These are phyloP conservation scores for Hypothenemus hampei DNA, from an alignment of 1,140 invertebrate species.

Conservation along the genomic window DNA sequence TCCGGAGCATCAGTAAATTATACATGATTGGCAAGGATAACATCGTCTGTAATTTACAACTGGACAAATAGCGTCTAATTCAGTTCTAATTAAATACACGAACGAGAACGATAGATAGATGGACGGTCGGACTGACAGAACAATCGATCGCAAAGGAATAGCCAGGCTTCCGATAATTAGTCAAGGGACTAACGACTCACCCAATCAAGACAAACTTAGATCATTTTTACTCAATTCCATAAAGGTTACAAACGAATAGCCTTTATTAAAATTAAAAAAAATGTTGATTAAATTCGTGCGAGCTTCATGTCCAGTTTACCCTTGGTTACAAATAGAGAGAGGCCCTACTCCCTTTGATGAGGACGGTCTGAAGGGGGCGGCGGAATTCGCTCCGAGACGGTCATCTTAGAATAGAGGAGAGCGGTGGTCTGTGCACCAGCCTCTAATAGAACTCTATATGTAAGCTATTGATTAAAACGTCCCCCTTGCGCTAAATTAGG, in stretches of 20 bases:
- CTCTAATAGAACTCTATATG: conserved; percentile 32
- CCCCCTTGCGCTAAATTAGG: conserved; percentile 31
- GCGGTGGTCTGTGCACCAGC: conserved; percentile 29
- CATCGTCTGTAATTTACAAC: conserved; percentile 36
- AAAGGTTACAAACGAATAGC: background rate
- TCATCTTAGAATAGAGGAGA: conserved; percentile 31
- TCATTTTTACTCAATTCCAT: background rate
- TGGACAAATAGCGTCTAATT: conserved; percentile 41
- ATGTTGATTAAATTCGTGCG: conserved; percentile 26
- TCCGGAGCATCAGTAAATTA: conserved; percentile 32
- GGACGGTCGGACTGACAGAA: conserved; percentile 27
- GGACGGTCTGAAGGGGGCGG: background rate
- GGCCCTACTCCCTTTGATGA: background rate
- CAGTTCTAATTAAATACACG: conserved; percentile 41
- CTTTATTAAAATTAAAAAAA: conserved; percentile 4
- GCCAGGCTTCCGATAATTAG: conserved; percentile 6
- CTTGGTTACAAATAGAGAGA: conserved; percentile 8
- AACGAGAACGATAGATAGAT: conserved; percentile 8
- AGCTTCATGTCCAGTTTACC: conserved; percentile 11
- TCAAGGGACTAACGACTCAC: conserved; percentile 6
- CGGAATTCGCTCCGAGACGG: conserved; percentile 20
- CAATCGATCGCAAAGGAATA: conserved; percentile 33
- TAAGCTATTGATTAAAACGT: conserved; percentile 34
- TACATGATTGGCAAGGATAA: conserved; percentile 40
- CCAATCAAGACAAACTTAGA: conserved; percentile 7